phyloP scores from a whole-genome alignment of 2,888 invertebrate species.

The Pemphredon lugubris region DNA sequence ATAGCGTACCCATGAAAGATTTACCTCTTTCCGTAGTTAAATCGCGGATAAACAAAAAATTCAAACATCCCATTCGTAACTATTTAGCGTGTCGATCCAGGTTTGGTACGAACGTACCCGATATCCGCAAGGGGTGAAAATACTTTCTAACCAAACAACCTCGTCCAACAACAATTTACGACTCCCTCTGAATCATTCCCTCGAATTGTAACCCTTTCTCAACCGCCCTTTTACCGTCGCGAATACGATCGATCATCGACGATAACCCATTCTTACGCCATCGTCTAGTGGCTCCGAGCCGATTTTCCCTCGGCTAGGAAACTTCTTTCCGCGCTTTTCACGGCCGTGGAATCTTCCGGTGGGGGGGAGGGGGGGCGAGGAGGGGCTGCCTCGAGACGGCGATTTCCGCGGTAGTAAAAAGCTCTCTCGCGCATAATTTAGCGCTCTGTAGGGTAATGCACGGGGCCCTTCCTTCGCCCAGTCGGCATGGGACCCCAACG shows the following conservation, averaged over 20 bases:
- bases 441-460: slow-evolving; percentile 77
- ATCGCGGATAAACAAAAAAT: too few species aligned
- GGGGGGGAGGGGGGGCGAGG: slow-evolving; percentile 32
- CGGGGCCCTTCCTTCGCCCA: slow-evolving; percentile 35
- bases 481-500: slow-evolving; percentile 26
- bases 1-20: too few species aligned
- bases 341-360: slow-evolving; percentile 42
- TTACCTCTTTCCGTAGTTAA: too few species aligned
- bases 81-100: too few species aligned
- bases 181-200: slow-evolving; percentile 25
- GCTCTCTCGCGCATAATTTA: slow-evolving; percentile 77
- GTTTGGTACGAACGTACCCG: too few species aligned
- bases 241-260: slow-evolving; percentile 48
- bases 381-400: slow-evolving; percentile 55
- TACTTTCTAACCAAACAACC: background rate
- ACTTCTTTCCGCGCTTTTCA: slow-evolving; percentile 30
- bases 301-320: slow-evolving; percentile 8
- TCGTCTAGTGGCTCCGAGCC: slow-evolving; percentile 7
- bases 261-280: slow-evolving; percentile 33
- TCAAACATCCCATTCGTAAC: too few species aligned
- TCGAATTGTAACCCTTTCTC: slow-evolving; percentile 24
- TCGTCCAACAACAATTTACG: background rate
- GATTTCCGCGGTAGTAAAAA: slow-evolving; percentile 76
- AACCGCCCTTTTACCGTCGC: slow-evolving; percentile 13
- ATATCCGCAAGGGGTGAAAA: too few species aligned